A percentile compares a stretch with the other conserved stretches of the same genome.
phyloP scores from a whole-genome alignment of 2,888 invertebrate genomes.

The Diaperis boleti region DNA sequence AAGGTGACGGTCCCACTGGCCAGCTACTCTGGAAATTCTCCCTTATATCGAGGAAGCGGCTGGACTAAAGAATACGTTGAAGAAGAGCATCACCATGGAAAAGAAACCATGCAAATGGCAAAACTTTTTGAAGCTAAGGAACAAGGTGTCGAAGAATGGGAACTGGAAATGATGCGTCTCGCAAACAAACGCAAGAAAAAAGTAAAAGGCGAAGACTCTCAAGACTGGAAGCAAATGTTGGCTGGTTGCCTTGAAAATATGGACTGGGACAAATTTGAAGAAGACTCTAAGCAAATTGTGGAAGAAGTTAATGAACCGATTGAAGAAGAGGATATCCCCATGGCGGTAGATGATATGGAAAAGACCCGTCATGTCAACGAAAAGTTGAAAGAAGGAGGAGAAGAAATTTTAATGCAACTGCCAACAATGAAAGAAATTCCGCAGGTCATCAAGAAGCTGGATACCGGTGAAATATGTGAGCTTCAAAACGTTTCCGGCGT shows the following conservation, averaged over 20 bases:
- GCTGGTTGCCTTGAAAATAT: conserved; percentile 75
- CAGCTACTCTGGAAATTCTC: conserved; percentile 56
- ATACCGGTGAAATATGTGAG: conserved; percentile 71
- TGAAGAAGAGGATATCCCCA: conserved; percentile 62
- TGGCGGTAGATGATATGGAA: conserved; percentile 70
- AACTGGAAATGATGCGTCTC: conserved; percentile 63
- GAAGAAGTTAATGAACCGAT: conserved; percentile 75
- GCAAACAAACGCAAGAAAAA: conserved; percentile 62
- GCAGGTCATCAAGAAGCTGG: conserved; percentile 72
- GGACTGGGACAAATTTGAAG: conserved; percentile 72
- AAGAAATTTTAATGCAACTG: conserved; percentile 69
- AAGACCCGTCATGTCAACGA: conserved; percentile 72
- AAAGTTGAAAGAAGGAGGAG: conserved; percentile 69
- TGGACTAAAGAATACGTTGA: conserved; percentile 69
- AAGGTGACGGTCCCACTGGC: conserved; percentile 75
- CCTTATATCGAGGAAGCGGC: conserved; percentile 61
- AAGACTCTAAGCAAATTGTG: conserved; percentile 77
- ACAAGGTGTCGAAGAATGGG: conserved; percentile 63
- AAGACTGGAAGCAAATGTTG: conserved; percentile 67
- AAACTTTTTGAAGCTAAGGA: conserved; percentile 71
- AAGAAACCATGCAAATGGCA: conserved; percentile 68
- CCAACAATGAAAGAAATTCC: conserved; percentile 75
- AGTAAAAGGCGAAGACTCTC: conserved; percentile 58
- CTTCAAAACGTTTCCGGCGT: conserved; percentile 75
- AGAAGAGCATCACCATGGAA: conserved; percentile 63